Evolutionary conservation across 30 jellyfish, hydroid and myxozoan species (phyloP).

Genomic region (Turritopsis rubra): DNA sequence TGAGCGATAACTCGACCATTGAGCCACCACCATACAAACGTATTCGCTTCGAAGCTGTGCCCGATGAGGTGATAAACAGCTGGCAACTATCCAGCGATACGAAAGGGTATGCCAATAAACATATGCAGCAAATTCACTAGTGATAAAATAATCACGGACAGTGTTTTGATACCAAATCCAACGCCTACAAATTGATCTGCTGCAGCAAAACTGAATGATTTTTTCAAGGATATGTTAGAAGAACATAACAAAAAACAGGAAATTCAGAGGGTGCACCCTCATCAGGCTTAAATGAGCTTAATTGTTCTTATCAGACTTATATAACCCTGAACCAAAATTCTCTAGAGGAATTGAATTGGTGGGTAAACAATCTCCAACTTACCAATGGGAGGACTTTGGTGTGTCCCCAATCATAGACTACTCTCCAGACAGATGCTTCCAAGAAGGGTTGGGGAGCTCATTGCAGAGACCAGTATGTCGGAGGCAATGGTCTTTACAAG

Average conservation of each 20-base stretch:
- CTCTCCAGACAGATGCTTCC: constrained; percentile 8
- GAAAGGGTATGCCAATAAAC: background rate
- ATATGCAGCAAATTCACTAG: too few species aligned
- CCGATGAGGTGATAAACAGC: constrained; percentile 11
- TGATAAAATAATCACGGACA: too few species aligned
- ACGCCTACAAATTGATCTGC: background rate
- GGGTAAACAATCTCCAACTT: constrained; percentile 5
- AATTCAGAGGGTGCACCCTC: constrained; percentile 2
- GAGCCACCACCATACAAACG: too few species aligned
- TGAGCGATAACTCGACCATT: too few species aligned
- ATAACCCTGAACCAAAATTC: constrained; percentile 3
- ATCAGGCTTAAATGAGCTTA: constrained; percentile 7
- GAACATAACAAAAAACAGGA: background rate
- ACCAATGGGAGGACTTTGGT: constrained; percentile 2
- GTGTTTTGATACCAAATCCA: background rate
- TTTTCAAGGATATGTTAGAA: background rate
- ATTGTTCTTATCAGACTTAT: constrained; percentile 4
- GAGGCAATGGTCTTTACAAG: constrained; percentile 7
- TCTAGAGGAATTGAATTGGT: constrained; percentile 9
- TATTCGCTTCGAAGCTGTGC: constrained; percentile 5
- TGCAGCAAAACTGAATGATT: background rate
- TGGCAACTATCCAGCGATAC: background rate
- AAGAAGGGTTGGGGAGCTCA: constrained; percentile 8
- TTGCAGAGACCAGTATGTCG: background rate
- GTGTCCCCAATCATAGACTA: constrained; percentile 1